Base-by-base conservation (phyloP, 2,888 invertebrate species). In the Imbricaverruca yamaguchii region DNA sequence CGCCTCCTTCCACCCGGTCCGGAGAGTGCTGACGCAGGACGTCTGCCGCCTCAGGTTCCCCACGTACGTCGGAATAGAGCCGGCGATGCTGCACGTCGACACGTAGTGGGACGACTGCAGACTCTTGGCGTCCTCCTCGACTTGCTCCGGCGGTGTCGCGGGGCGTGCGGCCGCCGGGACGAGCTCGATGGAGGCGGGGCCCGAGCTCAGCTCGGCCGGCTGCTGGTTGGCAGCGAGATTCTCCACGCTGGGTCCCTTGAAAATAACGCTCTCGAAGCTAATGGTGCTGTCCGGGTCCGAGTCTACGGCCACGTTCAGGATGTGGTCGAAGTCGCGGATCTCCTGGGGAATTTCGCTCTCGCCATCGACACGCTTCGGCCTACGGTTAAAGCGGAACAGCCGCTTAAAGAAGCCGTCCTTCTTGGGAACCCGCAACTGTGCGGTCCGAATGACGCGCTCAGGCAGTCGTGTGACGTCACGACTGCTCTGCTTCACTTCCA, bases 221-320 rank as follows among this genome's bases (percentile, higher is more conserved):
- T 21, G 53, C 0, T 79, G 15, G 25, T 79, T 79, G 4, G 56
- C 79, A 21, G 57, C 21, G 15, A 79, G n/a, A 25, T 79, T 79
- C 79, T 79, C 79, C 25, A 82, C 59, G 56, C 82, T 82, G 59
- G 82, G 61, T 8, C 82, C 84, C 57, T 83, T 83, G 81, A 82
- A 84, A 67, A 84, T 84, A 53, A 83, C 84, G 63, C 84, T 84
- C 82, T 82, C 83, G 63, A 84, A 80, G 80, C 84, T 84, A 79
- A 83, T 83, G n/a, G 83, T 79, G 69, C 84, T 84, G 56, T 83
- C 84, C 13, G 84, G 82, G 79, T 84, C 84, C 25, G 84, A 84
- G 61, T 83, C 82, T 8, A 81, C 25, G 56, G 80, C 79, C 8
- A 56, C 59, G 25, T 57, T 59, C 15, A 79, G 15, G 15, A 79